Conservation (phyloP, 2,888 invertebrate genomes). For the Pegoplata infirma region DNA sequence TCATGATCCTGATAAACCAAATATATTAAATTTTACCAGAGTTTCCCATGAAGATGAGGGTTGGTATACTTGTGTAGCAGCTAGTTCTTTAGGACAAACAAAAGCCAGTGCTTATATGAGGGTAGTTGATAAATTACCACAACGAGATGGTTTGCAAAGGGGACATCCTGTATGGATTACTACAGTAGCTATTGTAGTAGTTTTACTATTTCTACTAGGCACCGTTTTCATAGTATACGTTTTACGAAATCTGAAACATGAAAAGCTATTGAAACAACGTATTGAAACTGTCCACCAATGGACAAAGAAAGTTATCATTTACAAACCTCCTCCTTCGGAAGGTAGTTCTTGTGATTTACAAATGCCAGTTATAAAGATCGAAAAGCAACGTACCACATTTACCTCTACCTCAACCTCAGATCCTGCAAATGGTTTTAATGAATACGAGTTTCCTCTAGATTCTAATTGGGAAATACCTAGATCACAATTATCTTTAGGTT, state of each 20-base stretch:
- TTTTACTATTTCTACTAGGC: constrained; percentile 78
- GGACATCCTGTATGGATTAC: constrained; percentile 81
- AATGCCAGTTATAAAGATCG: constrained; percentile 94
- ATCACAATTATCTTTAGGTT: constrained; percentile 87
- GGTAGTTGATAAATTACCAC: constrained; percentile 80
- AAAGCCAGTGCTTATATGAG: constrained; percentile 90
- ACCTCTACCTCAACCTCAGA: constrained; percentile 81
- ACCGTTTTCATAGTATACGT: constrained; percentile 81
- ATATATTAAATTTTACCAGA: constrained; percentile 88
- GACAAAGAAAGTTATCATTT: constrained; percentile 94
- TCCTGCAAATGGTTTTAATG: constrained; percentile 85
- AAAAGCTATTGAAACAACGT: constrained; percentile 88
- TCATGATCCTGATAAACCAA: constrained; percentile 73
- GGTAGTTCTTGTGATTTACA: constrained; percentile 72
- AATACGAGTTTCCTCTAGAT: constrained; percentile 97
- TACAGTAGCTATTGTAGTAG: constrained; percentile 81
- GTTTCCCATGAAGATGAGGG: constrained; percentile 94
- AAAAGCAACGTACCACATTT: constrained; percentile 88
- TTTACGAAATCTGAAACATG: constrained; percentile 84
- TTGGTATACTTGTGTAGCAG: constrained; percentile 96
- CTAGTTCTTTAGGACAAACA: constrained; percentile 90
- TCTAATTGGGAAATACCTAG: constrained; percentile 96
- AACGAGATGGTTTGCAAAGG: constrained; percentile 68
- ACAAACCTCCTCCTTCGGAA: constrained; percentile 82
- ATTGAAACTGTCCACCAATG: constrained; percentile 92